Percentiles rank a stretch among this genome's conserved stretches.
These are phyloP conservation scores for Zenarchopterus dispar DNA, from an alignment of 2,797 vertebrate species.

Conservation along the genomic window DNA sequence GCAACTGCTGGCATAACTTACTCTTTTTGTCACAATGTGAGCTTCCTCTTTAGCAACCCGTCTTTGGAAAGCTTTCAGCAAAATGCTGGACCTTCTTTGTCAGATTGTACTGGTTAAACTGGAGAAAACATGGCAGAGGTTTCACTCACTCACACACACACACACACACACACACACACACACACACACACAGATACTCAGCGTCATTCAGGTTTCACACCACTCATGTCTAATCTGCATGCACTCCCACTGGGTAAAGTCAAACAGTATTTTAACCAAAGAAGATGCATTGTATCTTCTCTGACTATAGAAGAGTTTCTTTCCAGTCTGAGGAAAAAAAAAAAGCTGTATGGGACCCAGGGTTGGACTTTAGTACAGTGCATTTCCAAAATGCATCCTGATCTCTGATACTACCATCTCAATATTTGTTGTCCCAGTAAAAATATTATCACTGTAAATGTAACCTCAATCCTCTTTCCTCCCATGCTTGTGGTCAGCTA, in stretches of 20 bases:
- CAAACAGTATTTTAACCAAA: too few relatives aligned
- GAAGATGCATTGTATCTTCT: too few relatives aligned
- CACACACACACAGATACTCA: background rate
- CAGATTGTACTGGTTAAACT: constrained; percentile 19
- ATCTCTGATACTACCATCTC: too few relatives aligned
- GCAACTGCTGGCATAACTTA: constrained; percentile 65
- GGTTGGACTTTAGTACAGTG: too few relatives aligned
- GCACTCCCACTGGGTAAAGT: constrained; percentile 16
- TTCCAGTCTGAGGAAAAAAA: too few relatives aligned
- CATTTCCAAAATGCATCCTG: too few relatives aligned
- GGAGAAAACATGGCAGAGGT: constrained; percentile 31
- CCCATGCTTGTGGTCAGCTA: too few relatives aligned
- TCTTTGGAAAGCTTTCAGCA: constrained; percentile 58
- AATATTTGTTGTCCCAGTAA: too few relatives aligned
- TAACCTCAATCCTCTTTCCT: too few relatives aligned
- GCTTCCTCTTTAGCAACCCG: constrained; percentile 69
- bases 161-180: constrained; percentile 31
- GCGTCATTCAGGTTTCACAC: constrained; percentile 9
- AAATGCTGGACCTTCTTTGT: constrained; percentile 30
- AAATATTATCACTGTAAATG: too few relatives aligned
- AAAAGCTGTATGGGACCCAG: too few relatives aligned
- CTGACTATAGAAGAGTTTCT: too few relatives aligned
- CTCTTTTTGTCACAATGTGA: constrained; percentile 65
- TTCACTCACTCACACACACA: constrained; percentile 17
- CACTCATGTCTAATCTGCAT: constrained; percentile 25